These are phyloP conservation scores for Diabrotica balteata DNA, from an alignment of 2,888 invertebrate species.

Conservation along the genomic window DNA sequence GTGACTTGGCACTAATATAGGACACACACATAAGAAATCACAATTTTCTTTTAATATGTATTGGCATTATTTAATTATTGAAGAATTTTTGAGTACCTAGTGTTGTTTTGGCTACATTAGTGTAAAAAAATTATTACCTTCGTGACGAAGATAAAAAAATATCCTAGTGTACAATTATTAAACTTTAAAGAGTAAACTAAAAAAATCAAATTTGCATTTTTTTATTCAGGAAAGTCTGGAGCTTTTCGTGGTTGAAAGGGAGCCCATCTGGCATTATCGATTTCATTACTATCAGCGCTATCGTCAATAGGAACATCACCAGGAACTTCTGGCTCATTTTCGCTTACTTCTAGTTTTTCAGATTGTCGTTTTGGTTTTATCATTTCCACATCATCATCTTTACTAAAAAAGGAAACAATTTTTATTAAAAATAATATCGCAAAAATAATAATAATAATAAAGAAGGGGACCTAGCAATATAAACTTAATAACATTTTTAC, in stretches of 20 bases:
- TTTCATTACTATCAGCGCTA: constrained; percentile 7
- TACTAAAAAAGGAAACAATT: background rate
- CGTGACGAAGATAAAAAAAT: too few relatives aligned
- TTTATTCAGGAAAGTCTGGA: constrained; percentile 15
- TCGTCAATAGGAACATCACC: constrained; percentile 3
- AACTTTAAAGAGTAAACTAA: too few relatives aligned
- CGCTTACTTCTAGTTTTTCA: constrained; percentile 2
- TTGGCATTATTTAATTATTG: too few relatives aligned
- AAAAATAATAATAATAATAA: background rate
- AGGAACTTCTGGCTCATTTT: background rate
- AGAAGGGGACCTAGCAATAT: background rate
- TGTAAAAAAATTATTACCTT: too few relatives aligned
- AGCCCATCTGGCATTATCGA: constrained; percentile 8
- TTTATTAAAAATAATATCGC: too few relatives aligned
- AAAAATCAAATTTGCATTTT: background rate
- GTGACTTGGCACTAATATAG: too few relatives aligned
- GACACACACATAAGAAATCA: too few relatives aligned
- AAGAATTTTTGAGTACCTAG: too few relatives aligned
- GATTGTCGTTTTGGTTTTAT: background rate
- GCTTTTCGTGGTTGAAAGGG: background rate
- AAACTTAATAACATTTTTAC: background rate
- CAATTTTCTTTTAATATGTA: too few relatives aligned
- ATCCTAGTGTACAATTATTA: too few relatives aligned
- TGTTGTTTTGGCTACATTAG: too few relatives aligned
- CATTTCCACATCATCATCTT: constrained; percentile 13